Evolutionary conservation across 2,888 invertebrate species (phyloP).

Genomic region (Lissonota sp.): DNA sequence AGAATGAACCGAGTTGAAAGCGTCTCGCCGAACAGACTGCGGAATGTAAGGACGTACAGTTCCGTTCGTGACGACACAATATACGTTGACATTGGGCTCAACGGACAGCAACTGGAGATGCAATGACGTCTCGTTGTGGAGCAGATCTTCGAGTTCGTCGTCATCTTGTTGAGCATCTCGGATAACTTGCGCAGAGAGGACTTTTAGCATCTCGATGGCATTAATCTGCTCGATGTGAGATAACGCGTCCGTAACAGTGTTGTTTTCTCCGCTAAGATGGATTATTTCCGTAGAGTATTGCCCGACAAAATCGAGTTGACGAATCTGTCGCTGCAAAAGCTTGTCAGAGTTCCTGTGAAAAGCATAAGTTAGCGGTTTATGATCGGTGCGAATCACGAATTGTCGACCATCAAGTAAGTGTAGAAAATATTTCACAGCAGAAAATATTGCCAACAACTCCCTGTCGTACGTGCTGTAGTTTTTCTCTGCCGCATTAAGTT

Average conservation of each 20-base stretch:
- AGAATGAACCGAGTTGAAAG: too few species aligned
- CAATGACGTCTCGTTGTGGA: too few species aligned
- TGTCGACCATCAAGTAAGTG: conserved; percentile 3
- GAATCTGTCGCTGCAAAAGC: conserved; percentile 49
- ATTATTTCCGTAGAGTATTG: conserved; percentile 51
- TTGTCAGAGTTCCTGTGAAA: conserved; percentile 55
- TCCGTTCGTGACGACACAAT: too few species aligned
- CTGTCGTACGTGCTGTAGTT: conserved; percentile 12
- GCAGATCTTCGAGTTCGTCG: too few species aligned
- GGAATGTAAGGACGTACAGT: too few species aligned
- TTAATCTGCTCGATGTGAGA: conserved; percentile 42
- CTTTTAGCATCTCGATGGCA: conserved; percentile 22
- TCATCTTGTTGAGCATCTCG: too few species aligned
- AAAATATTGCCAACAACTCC: background rate
- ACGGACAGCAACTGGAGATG: too few species aligned
- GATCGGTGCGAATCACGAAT: conserved; percentile 63
- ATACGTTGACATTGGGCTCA: too few species aligned
- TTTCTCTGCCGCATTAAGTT: background rate
- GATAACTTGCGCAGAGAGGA: conserved; percentile 1
- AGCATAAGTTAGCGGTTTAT: conserved; percentile 63
- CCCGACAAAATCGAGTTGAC: conserved; percentile 61
- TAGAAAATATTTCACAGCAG: background rate
- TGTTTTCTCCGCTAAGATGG: conserved; percentile 45
- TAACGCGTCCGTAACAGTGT: conserved; percentile 57
- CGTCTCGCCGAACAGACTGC: too few species aligned